Conservation (phyloP, 2,888 invertebrate species). For the Eupithecia subfuscata region DNA sequence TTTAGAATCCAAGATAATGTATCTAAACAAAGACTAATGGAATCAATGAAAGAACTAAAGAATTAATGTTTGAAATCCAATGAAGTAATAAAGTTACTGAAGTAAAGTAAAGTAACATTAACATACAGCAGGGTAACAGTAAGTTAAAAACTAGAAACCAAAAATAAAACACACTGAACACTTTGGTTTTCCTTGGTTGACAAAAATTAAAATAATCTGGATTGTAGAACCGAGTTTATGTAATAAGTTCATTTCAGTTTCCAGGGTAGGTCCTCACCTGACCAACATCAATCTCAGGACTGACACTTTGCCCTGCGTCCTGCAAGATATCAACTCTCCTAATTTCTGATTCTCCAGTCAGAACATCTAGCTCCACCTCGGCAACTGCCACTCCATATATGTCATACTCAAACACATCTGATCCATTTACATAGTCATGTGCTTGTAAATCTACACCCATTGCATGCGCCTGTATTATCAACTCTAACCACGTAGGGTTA, state of each 20-base stretch:
- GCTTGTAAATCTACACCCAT: constrained; percentile 61
- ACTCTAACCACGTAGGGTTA: constrained; percentile 76
- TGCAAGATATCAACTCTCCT: constrained; percentile 85
- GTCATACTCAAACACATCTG: constrained; percentile 52
- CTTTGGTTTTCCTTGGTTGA: neutral
- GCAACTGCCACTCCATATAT: constrained; percentile 83
- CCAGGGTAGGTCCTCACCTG: constrained; percentile 78
- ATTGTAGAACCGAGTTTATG: neutral
- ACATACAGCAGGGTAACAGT: too few species aligned
- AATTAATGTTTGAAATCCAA: too few species aligned
- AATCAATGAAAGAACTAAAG: too few species aligned
- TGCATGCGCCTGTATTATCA: constrained; percentile 74
- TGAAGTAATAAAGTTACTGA: too few species aligned
- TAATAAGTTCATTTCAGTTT: neutral
- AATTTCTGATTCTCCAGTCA: constrained; percentile 87
- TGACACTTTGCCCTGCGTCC: constrained; percentile 86
- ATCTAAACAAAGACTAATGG: too few species aligned
- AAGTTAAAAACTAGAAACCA: too few species aligned
- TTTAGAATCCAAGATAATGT: too few species aligned
- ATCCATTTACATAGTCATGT: constrained; percentile 48
- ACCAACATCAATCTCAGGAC: constrained; percentile 86
- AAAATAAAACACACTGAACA: too few species aligned
- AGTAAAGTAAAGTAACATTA: too few species aligned
- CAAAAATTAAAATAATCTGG: neutral
- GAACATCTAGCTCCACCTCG: constrained; percentile 88